Evolutionary conservation across 2,797 vertebrate species (phyloP).

Genomic region (Microctenopoma steveboyesi): DNA sequence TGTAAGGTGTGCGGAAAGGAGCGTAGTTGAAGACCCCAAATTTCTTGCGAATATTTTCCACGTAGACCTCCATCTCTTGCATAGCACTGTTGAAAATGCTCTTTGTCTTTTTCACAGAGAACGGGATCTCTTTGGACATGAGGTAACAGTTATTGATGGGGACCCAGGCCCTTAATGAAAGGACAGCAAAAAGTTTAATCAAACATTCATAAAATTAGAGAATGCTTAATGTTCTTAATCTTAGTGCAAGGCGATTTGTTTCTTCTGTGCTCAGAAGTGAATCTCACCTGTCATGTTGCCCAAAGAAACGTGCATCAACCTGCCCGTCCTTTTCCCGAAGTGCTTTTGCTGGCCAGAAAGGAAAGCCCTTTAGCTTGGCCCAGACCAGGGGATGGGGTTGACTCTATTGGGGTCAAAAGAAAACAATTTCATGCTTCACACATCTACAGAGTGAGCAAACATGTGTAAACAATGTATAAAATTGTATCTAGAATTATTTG

Average conservation of each 20-base stretch:
- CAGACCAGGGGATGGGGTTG: constrained; percentile 97
- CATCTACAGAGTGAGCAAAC: neutral
- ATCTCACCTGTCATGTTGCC: constrained; percentile 95
- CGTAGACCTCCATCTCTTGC: constrained; percentile 99
- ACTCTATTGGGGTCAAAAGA: constrained; percentile 84
- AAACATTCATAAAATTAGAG: neutral
- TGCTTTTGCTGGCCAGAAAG: constrained; percentile 99
- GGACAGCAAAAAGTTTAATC: constrained; percentile 7
- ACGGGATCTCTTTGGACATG: constrained; percentile 99
- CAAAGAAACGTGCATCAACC: constrained; percentile 98
- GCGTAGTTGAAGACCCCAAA: constrained; percentile 98
- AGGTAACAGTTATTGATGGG: constrained; percentile 99
- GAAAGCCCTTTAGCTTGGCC: constrained; percentile 99
- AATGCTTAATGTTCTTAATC: neutral
- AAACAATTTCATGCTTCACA: constrained; percentile 6
- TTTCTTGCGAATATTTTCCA: constrained; percentile 97
- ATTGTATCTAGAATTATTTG: neutral
- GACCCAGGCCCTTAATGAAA: constrained; percentile 92
- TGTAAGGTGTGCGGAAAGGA: constrained; percentile 97
- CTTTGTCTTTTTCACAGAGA: constrained; percentile 99
- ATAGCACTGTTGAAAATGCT: constrained; percentile 99
- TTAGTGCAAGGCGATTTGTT: neutral
- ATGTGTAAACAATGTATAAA: neutral
- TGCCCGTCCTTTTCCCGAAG: constrained; percentile 97
- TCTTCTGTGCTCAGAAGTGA: neutral